Percentiles rank a stretch among this genome's conserved stretches.
phyloP scores from a whole-genome alignment of 2,888 invertebrate genomes.

The Macaria liturata region DNA sequence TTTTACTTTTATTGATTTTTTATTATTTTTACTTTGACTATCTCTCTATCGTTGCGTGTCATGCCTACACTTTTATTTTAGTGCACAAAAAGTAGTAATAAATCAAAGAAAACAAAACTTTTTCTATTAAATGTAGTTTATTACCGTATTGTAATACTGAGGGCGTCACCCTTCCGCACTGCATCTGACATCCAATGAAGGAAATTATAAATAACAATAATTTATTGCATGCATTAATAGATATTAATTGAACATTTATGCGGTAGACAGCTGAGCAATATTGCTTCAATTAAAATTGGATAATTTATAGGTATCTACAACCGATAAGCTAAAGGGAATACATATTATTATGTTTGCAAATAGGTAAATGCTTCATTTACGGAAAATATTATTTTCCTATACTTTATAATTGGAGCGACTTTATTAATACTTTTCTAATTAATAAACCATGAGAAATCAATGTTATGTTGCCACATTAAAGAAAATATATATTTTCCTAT shows the following conservation, averaged over 20 bases:
- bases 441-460: too few relatives aligned
- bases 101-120: background rate
- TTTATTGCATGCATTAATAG: conserved; percentile 30
- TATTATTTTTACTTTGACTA: too few relatives aligned
- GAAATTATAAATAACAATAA: conserved; percentile 34
- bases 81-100: too few relatives aligned
- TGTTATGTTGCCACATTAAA: too few relatives aligned
- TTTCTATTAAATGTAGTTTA: background rate
- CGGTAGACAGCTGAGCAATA: conserved; percentile 25
- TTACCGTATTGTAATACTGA: conserved; percentile 14
- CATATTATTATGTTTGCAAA: background rate
- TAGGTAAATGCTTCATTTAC: too few relatives aligned
- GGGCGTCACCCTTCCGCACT: conserved; percentile 22
- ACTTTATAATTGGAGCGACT: too few relatives aligned
- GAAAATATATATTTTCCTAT: too few relatives aligned
- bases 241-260: conserved; percentile 30
- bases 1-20: too few relatives aligned
- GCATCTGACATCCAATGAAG: conserved; percentile 20
- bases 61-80: conserved; percentile 1
- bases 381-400: too few relatives aligned
- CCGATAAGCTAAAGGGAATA: background rate
- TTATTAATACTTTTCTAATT: too few relatives aligned
- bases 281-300: conserved; percentile 20
- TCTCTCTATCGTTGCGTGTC: too few relatives aligned
- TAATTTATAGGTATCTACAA: background rate